Conservation (phyloP, 2,888 invertebrate species). For the Cabera pusaria region DNA sequence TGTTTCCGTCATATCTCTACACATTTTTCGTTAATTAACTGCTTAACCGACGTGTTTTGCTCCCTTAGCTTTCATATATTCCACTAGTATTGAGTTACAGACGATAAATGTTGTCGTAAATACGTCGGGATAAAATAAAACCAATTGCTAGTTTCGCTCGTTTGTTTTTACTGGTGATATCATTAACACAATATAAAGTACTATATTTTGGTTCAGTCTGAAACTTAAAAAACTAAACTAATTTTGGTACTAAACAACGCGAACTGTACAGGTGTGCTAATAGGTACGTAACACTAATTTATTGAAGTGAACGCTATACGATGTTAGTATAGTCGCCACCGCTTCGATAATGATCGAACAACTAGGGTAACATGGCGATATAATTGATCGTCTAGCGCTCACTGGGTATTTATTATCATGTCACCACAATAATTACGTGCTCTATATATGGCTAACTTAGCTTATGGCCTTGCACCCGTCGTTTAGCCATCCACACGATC, state of each 20-base stretch:
- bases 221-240: conserved; percentile 78
- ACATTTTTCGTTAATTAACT: conserved; percentile 58
- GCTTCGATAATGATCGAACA: conserved; percentile 6
- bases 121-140: conserved; percentile 35
- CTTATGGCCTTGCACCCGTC: conserved; percentile 63
- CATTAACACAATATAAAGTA: conserved; percentile 72
- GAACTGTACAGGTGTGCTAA: conserved; percentile 49
- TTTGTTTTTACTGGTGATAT: conserved; percentile 72
- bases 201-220: conserved; percentile 82
- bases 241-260: conserved; percentile 72
- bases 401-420: conserved; percentile 34
- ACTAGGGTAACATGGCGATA: conserved; percentile 16
- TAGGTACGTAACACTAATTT: conserved; percentile 41
- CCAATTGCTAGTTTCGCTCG: conserved; percentile 46
- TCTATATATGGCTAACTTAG: conserved; percentile 59
- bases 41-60: conserved; percentile 35
- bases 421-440: conserved; percentile 42
- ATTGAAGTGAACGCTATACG: conserved; percentile 19
- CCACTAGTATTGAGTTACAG: conserved; percentile 26
- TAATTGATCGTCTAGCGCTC: conserved; percentile 25
- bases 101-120: conserved; percentile 27
- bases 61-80: conserved; percentile 41
- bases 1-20: conserved; percentile 52
- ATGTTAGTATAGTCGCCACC: background rate
- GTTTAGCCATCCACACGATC: conserved; percentile 40